phyloP scores from a whole-genome alignment of 2,888 invertebrate genomes.

The Ectemnius continuus region DNA sequence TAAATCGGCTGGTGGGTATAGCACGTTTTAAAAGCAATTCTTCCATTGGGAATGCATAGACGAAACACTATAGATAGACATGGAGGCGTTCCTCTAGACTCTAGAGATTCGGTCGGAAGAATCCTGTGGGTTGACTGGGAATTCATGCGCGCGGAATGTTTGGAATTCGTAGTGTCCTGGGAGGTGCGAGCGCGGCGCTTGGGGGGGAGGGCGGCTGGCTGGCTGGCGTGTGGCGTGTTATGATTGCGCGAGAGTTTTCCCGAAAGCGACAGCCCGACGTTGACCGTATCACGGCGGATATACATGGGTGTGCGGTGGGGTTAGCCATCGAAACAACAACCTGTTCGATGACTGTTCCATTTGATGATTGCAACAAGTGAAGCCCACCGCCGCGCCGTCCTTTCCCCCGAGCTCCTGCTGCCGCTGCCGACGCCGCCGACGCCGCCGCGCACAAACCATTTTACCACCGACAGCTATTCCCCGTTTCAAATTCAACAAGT shows the following conservation, averaged over 20 bases:
- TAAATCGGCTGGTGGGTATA: no score
- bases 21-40: no score
- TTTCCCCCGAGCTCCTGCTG: constrained; percentile 47
- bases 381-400: constrained; percentile 58
- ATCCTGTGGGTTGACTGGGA: neutral
- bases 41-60: no score
- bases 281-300: constrained; percentile 37
- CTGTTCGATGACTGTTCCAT: constrained; percentile 76
- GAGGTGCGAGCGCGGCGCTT: no score
- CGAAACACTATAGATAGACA: no score
- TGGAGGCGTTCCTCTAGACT: no score
- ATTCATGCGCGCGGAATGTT: neutral
- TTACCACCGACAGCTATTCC: constrained; percentile 65
- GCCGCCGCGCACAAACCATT: constrained; percentile 57
- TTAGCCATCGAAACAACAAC: constrained; percentile 70
- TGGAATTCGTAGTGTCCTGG: neutral
- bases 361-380: constrained; percentile 77
- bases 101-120: no score
- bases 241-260: constrained; percentile 44
- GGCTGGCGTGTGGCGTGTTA: constrained; percentile 2
- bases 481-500: constrained; percentile 73
- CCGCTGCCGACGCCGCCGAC: neutral
- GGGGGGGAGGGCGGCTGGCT: no score
- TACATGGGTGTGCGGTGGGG: constrained; percentile 37
- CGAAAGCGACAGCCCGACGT: constrained; percentile 57